Percentiles rank a stretch among this genome's conserved stretches.
Conservation (phyloP, 2,113 vertebrate genomes). For the Tympanuchus pallidicinctus region DNA sequence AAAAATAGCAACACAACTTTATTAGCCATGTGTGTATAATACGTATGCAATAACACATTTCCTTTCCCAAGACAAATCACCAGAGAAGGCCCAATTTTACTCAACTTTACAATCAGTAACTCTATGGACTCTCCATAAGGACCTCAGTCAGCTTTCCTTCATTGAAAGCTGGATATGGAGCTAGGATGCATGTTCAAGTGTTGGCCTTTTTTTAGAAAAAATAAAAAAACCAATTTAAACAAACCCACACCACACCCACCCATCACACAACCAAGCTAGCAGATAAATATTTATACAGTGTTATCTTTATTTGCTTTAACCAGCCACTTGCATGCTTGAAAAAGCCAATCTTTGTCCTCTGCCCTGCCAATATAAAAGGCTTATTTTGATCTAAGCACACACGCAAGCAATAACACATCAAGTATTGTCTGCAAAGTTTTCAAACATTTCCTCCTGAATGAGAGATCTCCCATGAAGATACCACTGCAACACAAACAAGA, state of each 20-base stretch:
- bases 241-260: not conserved
- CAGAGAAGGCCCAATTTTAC: not conserved
- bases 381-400: not conserved
- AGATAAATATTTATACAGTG: not conserved
- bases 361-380: not conserved
- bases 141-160: not conserved
- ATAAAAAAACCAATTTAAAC: not conserved
- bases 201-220: not conserved
- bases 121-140: rapidly evolving
- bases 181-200: not conserved
- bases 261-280: not conserved
- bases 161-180: not conserved
- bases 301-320: not conserved
- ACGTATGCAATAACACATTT: not conserved
- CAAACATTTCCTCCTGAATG: not conserved
- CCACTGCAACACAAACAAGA: not conserved
- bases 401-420: not conserved
- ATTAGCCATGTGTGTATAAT: rapidly evolving
- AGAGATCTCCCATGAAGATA: not conserved
- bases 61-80: not conserved
- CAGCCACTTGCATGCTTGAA: not conserved
- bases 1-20: not conserved
- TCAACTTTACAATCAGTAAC: not conserved
- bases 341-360: not conserved
- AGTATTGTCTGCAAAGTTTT: not conserved